phyloP scores from a whole-genome alignment of 1,140 invertebrate species.

The Drosophila dunni region DNA sequence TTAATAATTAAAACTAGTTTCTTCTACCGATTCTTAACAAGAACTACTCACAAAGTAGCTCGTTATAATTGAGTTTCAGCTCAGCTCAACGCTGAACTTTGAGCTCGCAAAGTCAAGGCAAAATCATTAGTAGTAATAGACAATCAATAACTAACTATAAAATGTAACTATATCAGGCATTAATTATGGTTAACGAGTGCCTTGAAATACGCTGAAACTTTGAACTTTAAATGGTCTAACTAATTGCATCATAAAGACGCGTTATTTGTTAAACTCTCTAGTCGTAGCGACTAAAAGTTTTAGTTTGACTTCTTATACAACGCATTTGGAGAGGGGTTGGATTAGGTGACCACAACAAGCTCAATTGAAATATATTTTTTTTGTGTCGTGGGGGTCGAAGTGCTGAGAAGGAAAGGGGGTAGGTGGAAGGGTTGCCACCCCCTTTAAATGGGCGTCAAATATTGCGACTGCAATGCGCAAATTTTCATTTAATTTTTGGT shows the following conservation, averaged over 20 bases:
- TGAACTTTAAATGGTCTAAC: not conserved
- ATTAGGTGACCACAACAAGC: conserved; percentile 4
- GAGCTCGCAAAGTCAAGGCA: conserved; percentile 13
- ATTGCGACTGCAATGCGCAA: conserved; percentile 73
- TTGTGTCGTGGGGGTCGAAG: conserved; percentile 28
- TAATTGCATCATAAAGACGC: not conserved
- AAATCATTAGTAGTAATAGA: conserved; percentile 10
- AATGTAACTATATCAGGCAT: not conserved
- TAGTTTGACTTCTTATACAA: conserved; percentile 20
- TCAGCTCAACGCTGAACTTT: not conserved
- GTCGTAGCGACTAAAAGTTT: not conserved
- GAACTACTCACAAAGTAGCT: not conserved
- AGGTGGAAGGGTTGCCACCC: not conserved
- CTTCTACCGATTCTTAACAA: too few relatives aligned
- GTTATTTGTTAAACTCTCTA: conserved; percentile 27
- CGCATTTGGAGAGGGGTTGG: not conserved
- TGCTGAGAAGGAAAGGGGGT: not conserved
- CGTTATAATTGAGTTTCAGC: not conserved
- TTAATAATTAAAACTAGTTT: too few relatives aligned
- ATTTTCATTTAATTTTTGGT: conserved; percentile 54
- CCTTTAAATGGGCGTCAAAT: conserved; percentile 41
- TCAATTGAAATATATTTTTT: conserved; percentile 46
- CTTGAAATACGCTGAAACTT: conserved; percentile 2
- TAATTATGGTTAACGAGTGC: not conserved
- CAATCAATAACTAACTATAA: not conserved